Conservation (phyloP, 2,113 vertebrate genomes). For the Axis porcinus region DNA sequence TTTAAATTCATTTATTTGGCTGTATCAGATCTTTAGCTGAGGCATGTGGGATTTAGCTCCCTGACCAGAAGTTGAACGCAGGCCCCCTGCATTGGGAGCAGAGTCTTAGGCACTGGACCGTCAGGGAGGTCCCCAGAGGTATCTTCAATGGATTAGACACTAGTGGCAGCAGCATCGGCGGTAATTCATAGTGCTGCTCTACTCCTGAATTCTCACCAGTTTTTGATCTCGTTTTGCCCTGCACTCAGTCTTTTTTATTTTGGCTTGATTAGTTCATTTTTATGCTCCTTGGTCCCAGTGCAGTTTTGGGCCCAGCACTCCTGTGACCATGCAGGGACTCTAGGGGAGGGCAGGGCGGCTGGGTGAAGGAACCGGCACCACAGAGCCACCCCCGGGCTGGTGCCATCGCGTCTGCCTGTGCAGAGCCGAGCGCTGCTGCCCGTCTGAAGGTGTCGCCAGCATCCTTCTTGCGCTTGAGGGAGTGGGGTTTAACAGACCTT, state of each 20-base stretch:
- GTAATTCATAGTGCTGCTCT: background rate
- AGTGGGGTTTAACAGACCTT: background rate
- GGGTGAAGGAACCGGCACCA: too few relatives aligned
- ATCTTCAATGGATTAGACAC: background rate
- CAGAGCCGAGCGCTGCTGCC: fast-evolving
- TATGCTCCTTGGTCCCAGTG: background rate
- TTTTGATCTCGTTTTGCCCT: background rate
- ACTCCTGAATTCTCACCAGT: background rate
- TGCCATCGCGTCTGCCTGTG: fast-evolving
- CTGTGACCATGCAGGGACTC: background rate
- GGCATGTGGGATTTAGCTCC: background rate
- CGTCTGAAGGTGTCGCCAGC: fast-evolving
- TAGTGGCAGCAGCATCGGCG: background rate
- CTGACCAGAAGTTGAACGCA: background rate
- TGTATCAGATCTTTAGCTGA: background rate
- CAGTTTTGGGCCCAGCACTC: background rate
- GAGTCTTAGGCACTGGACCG: background rate
- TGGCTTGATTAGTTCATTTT: background rate
- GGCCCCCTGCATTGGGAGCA: background rate
- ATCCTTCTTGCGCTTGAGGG: background rate
- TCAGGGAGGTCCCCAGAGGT: background rate
- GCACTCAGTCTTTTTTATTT: background rate
- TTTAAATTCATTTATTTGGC: background rate
- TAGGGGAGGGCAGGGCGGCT: background rate
- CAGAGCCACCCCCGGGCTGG: too few relatives aligned